Evolutionary conservation across 2,888 invertebrate genomes (phyloP), one percentile per base, ranked within the genome.

Genomic region (Platycheirus albimanus): DNA sequence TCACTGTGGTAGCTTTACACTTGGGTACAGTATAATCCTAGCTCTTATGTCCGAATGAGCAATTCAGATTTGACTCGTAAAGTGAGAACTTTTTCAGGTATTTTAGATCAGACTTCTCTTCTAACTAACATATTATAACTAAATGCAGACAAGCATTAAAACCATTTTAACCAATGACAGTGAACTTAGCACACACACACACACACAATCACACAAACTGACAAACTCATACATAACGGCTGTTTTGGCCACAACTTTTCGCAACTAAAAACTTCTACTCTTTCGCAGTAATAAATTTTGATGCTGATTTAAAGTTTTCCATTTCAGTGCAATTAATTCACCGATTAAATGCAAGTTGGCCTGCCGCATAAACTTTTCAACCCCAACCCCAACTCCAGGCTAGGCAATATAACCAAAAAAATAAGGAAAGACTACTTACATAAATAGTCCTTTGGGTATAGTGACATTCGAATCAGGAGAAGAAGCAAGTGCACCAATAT

Each of bases 281-380:
- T 33, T n/a, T 47, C 13, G 13, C 13, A 66, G 76, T 72, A 77
- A 83, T 83, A 83, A 77, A 83, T 83, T 83, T 67, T 49, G 66
- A 83, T 72, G 63, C 63, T 63, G 49, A 61, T 30, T 43, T 38
- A 64, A 83, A 83, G 67, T 78, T 83, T 74, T 69, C 49, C 72
- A 61, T 67, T 69, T 20, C 51, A 67, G 63, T 38, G 69, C 83
- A 83, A 83, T 83, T 83, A 77, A 83, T 83, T 83, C 78, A 72
- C 67, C 69, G 83, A 72, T 78, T 78, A 83, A 83, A 83, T 69
- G 77, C 78, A 61, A 78, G 63, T 78, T 58, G 78, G 69, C 38
- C 49, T 61, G 17, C 83, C 83, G n/a, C 72, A 70, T 7, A 72
- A 78, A 83, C 49, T 78, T 51, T 19, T 56, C 24, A 24, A 24